Evolutionary conservation across 2,113 vertebrate genomes (phyloP), one percentile per base, ranked within the genome.

Genomic region (Nannobrachium achirus): DNA sequence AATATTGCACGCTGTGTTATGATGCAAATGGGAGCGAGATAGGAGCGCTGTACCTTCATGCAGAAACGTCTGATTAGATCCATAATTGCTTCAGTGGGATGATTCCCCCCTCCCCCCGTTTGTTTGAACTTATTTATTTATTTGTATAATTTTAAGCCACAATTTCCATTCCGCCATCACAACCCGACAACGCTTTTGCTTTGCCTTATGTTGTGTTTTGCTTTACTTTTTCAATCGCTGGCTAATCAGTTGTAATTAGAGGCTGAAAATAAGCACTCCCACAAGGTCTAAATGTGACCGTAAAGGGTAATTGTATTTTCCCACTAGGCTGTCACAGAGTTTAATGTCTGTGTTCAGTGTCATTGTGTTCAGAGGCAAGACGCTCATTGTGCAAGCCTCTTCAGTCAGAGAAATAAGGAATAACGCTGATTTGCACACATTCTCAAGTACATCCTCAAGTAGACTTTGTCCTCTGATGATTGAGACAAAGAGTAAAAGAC

Each of bases 1-100:
- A 93, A 94, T 93, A 92, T 93, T 91, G 88, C 90, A 92, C 89
- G 88, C 89, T 89, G 86, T 90, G 91, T 93, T 93, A 92, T 92
- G 89, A 92, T 93, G 92, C 93, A 94, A 93, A 93, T 91, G 83
- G 88, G 82, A 88, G 80, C n/a, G 65, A 90, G 90, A 90, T 88
- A 88, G 85, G 80, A 89, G 83, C 83, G 84, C 81, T 51, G 83
- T 78, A 92, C 87, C 88, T 91, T 91, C 86, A 89, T 80, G 86
- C 88, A 91, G 86, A 92, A 93, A 91, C 75, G 82, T 88, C 84
- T 92, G 89, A 92, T 93, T 93, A 91, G 86, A 93, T 92, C 84
- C 84, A 84, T 93, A 93, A 93, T 93, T 93, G 92, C 89, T 88
- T 88, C 84, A 77, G 75, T 77, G 79, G 83, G 69, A 82, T 76